A percentile compares a stretch with the other conserved stretches of the same genome.
Evolutionary conservation across 1,140 invertebrate species (phyloP).

Genomic region (Aphelinus certus): DNA sequence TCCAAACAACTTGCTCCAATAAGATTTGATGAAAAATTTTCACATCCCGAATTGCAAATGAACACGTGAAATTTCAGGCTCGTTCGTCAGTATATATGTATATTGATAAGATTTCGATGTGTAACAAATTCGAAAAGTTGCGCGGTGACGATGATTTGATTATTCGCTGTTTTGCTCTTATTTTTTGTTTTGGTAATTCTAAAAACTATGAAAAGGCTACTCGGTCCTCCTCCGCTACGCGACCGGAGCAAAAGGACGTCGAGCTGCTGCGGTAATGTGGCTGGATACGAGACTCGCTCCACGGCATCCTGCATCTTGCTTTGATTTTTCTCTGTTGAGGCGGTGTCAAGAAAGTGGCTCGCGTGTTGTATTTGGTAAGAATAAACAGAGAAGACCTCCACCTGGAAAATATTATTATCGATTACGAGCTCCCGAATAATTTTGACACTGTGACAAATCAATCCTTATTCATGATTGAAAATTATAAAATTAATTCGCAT

Average conservation of each 20-base stretch:
- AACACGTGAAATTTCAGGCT: no score
- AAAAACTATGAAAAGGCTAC: slow-evolving; percentile 29
- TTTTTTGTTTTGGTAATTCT: neutral
- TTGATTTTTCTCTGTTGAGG: neutral
- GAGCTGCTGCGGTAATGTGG: slow-evolving; percentile 1
- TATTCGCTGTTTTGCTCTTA: slow-evolving; percentile 12
- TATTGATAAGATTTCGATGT: no score
- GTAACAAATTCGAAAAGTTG: slow-evolving; percentile 11
- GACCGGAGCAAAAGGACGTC: neutral
- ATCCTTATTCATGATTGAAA: neutral
- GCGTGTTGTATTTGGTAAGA: slow-evolving; percentile 85
- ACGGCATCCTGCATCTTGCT: slow-evolving; percentile 17
- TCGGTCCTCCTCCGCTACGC: neutral
- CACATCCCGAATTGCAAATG: no score
- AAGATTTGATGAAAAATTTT: no score
- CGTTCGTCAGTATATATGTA: no score
- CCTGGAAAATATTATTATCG: slow-evolving; percentile 60
- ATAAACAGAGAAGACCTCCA: slow-evolving; percentile 83
- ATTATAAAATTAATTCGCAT: no score
- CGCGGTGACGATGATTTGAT: slow-evolving; percentile 5
- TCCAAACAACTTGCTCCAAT: no score
- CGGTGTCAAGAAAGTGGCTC: slow-evolving; percentile 78
- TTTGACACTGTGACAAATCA: neutral
- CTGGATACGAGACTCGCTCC: slow-evolving; percentile 8
- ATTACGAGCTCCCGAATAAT: slow-evolving; percentile 21